Evolutionary conservation across 1,140 invertebrate genomes (phyloP), one percentile per base, ranked within the genome.

Genomic region (Hyles vespertilio): DNA sequence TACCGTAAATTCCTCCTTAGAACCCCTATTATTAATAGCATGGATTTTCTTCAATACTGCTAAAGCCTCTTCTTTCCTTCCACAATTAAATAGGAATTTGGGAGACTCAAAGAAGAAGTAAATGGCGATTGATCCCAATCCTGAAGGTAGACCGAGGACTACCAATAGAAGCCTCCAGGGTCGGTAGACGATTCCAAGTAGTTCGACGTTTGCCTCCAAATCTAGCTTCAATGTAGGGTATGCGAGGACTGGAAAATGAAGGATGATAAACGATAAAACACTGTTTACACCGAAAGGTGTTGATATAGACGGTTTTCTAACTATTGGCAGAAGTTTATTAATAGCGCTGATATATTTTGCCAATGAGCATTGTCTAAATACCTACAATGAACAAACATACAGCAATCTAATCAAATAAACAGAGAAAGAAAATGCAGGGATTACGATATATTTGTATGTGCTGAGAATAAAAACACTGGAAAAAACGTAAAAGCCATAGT

Each of bases 161-260:
- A 92, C 85, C 10, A 94, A 80, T 68, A 94, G 94, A 2, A 95
- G 81, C 32, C 94, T 84, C 94, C 94, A 95, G 7, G 92, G 91
- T 79, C 88, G 70, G 88, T 92, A 77, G 63, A 86, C 56, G 80
- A 91, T 67, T 65, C 81, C 67, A 75, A 81, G 11, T 58, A 80
- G 43, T 58, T 85, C 56, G 59, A 84, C 61, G 61, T 74, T 51
- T 72, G 67, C 45, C 32, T 73, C 68, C 65, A 88, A 91, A 9
- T 91, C 74, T 36, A 90, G 65, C 32, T 79, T 74, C 5, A 84
- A 61, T 2, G 72, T 81, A 44, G 84, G 85, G 6, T 93, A 89
- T 2, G 81, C 69, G 0, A 87, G 50, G 34, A 85, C 86, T 87
- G 75, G 9, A 84, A 81, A 58, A 33, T 34, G 0, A 22, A 22